A percentile compares a stretch with the other conserved stretches of the same genome.
Conservation (phyloP, 2,888 invertebrate species). For the Ormyrus thymus region DNA sequence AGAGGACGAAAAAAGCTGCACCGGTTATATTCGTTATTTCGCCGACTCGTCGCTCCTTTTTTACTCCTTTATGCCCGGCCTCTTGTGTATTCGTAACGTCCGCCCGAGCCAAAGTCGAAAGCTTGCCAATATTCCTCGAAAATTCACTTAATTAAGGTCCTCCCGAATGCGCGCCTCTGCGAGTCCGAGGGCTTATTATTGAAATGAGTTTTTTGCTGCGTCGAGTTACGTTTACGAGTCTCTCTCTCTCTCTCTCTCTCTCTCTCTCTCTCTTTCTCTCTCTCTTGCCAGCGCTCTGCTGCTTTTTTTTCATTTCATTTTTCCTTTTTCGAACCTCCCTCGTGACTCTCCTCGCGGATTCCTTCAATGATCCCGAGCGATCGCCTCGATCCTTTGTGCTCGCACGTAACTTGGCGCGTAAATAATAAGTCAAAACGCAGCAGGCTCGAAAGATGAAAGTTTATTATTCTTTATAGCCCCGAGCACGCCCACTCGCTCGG, state of each 20-base stretch:
- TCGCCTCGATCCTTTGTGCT: background rate
- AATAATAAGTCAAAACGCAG: conserved; percentile 51
- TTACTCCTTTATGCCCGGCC: background rate
- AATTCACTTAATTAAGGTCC: conserved; percentile 54
- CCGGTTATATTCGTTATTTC: conserved; percentile 5
- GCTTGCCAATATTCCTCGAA: conserved; percentile 52
- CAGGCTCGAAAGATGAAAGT: conserved; percentile 49
- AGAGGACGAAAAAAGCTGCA: conserved; percentile 1
- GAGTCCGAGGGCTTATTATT: conserved; percentile 53
- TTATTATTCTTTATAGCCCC: conserved; percentile 54
- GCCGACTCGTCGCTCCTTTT: background rate
- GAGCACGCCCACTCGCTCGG: conserved; percentile 50
- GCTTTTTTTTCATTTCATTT: background rate
- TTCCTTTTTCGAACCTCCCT: background rate
- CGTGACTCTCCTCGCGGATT: conserved; percentile 16
- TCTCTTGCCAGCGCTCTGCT: background rate
- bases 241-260: conserved; percentile 11
- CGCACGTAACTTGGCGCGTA: conserved; percentile 24
- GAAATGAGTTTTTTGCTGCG: conserved; percentile 53
- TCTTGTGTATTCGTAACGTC: background rate
- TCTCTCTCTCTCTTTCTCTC: background rate
- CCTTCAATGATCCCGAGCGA: conserved; percentile 47
- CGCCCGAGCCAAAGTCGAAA: conserved; percentile 13
- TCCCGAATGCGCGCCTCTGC: background rate
- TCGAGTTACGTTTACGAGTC: conserved; percentile 54